Percentiles rank a stretch among this genome's conserved stretches.
These are phyloP conservation scores for Penaeus japonicus DNA, from an alignment of 1,140 invertebrate species.

Conservation along the genomic window DNA sequence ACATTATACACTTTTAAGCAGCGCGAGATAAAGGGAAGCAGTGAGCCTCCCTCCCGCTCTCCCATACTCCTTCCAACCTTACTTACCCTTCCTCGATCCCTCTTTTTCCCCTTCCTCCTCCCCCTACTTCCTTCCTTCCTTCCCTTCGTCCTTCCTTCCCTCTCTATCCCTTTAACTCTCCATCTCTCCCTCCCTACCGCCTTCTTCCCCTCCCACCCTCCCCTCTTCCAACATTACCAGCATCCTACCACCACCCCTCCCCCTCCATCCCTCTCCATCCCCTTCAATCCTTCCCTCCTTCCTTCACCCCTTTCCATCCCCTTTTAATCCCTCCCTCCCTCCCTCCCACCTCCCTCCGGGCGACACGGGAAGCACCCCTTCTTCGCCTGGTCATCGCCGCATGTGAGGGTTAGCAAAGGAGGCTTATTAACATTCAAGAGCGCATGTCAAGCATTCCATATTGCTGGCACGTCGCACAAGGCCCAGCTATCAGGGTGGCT, in stretches of 20 bases:
- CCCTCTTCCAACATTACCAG: too few relatives aligned
- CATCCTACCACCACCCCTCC: too few relatives aligned
- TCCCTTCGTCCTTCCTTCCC: not conserved
- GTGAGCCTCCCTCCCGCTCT: not conserved
- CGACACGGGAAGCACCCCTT: too few relatives aligned
- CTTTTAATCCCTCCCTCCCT: not conserved
- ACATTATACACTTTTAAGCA: too few relatives aligned
- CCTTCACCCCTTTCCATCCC: not conserved
- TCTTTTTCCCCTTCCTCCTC: not conserved
- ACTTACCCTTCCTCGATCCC: too few relatives aligned
- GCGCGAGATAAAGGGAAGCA: too few relatives aligned
- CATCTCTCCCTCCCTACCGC: not conserved
- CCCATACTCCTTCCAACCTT: not conserved
- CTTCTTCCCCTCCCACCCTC: not conserved
- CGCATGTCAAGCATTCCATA: slow-evolving; percentile 4
- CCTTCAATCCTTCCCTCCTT: not conserved
- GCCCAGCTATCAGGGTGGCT: too few relatives aligned
- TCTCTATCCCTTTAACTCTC: not conserved
- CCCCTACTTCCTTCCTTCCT: not conserved
- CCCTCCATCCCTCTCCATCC: not conserved
- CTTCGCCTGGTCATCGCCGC: not conserved
- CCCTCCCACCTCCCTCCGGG: not conserved
- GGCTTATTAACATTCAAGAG: slow-evolving; percentile 25
- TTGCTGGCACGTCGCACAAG: not conserved
- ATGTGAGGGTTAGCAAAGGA: not conserved